Evolutionary conservation across 2,797 vertebrate genomes (phyloP), one percentile per base, ranked within the genome.

Genomic region (Melanotaenia parkinsoni): DNA sequence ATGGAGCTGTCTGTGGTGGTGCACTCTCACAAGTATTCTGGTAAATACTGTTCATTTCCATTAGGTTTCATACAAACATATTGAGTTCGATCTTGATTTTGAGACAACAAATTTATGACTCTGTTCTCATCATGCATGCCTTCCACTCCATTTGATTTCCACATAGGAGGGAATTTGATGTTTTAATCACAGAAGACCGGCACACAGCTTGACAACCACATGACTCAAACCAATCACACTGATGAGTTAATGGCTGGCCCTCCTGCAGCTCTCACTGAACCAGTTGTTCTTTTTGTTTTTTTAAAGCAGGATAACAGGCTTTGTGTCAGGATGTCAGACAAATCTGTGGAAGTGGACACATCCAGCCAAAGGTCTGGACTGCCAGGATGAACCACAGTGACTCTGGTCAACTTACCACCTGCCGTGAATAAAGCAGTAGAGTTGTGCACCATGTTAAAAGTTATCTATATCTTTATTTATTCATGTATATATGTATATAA

Each of bases 1-100:
- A 11, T 54, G 37, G 59, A 80, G 63, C 57, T 69, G 22, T 35
- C 45, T 18, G 10, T n/a, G 58, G 13, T 32, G 28, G 12, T 4
- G 1, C n/a, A 9, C 56, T 50, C 26, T 56, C 45, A 47, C 45
- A 47, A 47, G 8, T n/a, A 47, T 8, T 47, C 45, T 20, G 45
- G 7, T n/a, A 47, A 20, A 20, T 47, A 47, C n/a, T 47, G 16
- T 47, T 18, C 5, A 47, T n/a, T 47, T 47, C 43, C 43, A n/a
- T n/a, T 47, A 8, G n/a, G 45, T n/a, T 47, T 47, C 18, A n/a
- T n/a, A 9, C 45, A n/a, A 47, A 47, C 20, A 47, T 47, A 8
- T 47, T 18, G 43, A n/a, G 18, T 9, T n/a, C 0, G 18, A 20
- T 20, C 16, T 47, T 7, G 45, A 47, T 47, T 47, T 47, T 22